A percentile compares a stretch with the other conserved stretches of the same genome.
These are phyloP conservation scores for Percopsis omiscomaycus DNA, from an alignment of 2,797 vertebrate species.

Conservation along the genomic window DNA sequence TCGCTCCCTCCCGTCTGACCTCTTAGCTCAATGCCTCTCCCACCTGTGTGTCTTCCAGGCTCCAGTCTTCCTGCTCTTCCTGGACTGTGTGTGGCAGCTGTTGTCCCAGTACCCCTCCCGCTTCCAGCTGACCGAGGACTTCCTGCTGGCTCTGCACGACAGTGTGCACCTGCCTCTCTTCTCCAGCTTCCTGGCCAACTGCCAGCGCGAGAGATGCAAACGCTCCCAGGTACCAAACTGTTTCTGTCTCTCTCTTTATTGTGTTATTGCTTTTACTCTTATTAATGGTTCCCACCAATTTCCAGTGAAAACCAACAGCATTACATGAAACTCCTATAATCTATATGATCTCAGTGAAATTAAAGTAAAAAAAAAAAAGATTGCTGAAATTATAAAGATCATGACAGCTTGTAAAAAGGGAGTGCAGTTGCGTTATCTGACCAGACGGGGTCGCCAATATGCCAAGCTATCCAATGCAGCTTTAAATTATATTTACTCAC, in stretches of 20 bases:
- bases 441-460: too few species aligned
- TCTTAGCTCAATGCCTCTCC: not conserved
- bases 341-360: too few species aligned
- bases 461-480: too few species aligned
- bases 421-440: too few species aligned
- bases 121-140: conserved; percentile 89
- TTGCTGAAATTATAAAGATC: too few species aligned
- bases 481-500: too few species aligned
- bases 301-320: too few species aligned
- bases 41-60: conserved; percentile 70
- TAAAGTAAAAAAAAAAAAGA: too few species aligned
- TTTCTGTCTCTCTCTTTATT: not conserved
- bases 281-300: too few species aligned
- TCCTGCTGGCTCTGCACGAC: conserved; percentile 88
- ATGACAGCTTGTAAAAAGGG: too few species aligned
- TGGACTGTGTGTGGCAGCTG: conserved; percentile 93
- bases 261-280: too few species aligned
- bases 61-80: conserved; percentile 90
- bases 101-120: conserved; percentile 83
- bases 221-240: conserved; percentile 71
- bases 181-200: conserved; percentile 89
- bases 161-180: conserved; percentile 85
- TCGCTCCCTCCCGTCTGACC: not conserved
- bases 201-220: conserved; percentile 82
- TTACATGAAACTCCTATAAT: too few species aligned